Evolutionary conservation across 2,888 invertebrate genomes (phyloP).

Genomic region (Eucera pruinosa): DNA sequence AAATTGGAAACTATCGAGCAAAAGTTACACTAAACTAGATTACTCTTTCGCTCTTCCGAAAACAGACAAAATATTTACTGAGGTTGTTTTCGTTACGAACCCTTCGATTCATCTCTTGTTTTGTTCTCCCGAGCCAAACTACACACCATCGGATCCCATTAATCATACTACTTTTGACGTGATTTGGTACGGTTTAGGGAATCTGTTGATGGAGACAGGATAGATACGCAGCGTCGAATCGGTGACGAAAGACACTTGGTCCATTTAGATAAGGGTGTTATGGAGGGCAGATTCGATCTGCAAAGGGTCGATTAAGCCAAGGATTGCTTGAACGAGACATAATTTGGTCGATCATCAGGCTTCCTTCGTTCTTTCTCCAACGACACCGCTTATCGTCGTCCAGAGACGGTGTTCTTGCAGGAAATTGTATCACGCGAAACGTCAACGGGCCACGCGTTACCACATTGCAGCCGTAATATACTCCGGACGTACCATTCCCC

Average conservation of each 20-base stretch:
- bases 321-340: conserved; percentile 16
- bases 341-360: conserved; percentile 27
- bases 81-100: too few relatives aligned
- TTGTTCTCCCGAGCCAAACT: neutral
- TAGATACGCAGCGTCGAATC: conserved; percentile 4
- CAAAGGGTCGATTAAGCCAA: conserved; percentile 37
- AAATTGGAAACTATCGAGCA: too few relatives aligned
- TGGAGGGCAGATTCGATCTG: conserved; percentile 16
- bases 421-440: conserved; percentile 51
- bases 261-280: conserved; percentile 32
- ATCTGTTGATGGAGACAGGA: conserved; percentile 18
- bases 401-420: conserved; percentile 31
- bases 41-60: too few relatives aligned
- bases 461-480: conserved; percentile 43
- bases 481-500: conserved; percentile 47
- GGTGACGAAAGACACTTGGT: conserved; percentile 7
- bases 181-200: conserved; percentile 6
- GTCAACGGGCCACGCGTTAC: conserved; percentile 44
- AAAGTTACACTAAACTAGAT: too few relatives aligned
- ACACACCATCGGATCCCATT: conserved; percentile 14
- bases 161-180: conserved; percentile 26
- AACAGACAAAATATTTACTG: too few relatives aligned
- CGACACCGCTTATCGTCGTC: conserved; percentile 20
- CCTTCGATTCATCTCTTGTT: too few relatives aligned
- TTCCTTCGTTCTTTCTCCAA: neutral